Base-by-base conservation (phyloP, 2,113 vertebrate species). In the Megaptera novaeangliae region DNA sequence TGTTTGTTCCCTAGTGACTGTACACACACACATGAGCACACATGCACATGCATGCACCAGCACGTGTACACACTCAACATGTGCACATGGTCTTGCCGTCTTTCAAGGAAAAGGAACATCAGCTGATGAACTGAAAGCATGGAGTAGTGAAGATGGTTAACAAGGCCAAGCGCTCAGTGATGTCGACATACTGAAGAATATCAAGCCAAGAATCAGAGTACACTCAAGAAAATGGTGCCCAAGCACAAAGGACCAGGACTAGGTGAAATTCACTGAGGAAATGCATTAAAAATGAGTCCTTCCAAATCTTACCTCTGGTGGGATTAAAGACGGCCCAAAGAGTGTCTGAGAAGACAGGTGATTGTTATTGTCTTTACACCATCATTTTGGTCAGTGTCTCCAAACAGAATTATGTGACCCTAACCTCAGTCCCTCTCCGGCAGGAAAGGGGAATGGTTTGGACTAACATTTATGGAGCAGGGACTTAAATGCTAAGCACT, bases 111-210 rank as follows among this genome's bases (percentile, higher is more conserved):
- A 87, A 95, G 94, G 97, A 98, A 98, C 92, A 91, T 94, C 96
- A 95, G 97, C 96, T 98, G 98, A 98, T 97, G 96, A 97, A 95
- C 77, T 95, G 96, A 97, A 98, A 97, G 88, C 93, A 93, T 92
- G 96, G 94, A 94, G 71, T 90, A 92, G 64, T 88, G 87, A 95
- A 96, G 95, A 97, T 66, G 23, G 94, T 97, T 96, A 94, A 88
- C 64, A 74, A 74, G 80, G 96, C 72, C 91, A 72, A 96, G 39
- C 91, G 94, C 94, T 97, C 94, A 82, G 93, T 31, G 96, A 96
- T 88, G 94, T 69, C 97, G 95, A 85, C 77, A 92, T 55, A 82
- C 97, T 88, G 68, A 74, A 97, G 96, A 93, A 90, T 84, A 97
- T 97, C 96, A 95, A 96, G 72, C 87, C 97, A 97, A 96, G 97